phyloP scores from a whole-genome alignment of 35 echinoderm and acorn worm species.

The Heliocidaris erythrogramma region DNA sequence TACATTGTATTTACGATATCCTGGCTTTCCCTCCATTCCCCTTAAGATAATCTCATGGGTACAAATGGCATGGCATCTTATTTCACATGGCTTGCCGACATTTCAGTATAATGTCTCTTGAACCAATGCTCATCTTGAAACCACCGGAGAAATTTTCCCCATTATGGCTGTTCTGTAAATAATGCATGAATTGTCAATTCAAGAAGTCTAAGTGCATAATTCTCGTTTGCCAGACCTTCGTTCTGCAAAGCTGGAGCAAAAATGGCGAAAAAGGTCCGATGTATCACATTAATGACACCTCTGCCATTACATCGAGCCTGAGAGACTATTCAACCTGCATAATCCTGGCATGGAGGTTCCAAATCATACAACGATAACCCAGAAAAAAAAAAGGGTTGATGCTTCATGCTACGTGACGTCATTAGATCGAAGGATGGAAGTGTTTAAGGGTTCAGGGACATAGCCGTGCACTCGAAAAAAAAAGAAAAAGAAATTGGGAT shows the following conservation, averaged over 20 bases:
- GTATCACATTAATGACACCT: not conserved
- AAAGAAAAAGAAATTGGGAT: not conserved
- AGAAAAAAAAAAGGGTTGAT: not conserved
- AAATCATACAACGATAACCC: not conserved
- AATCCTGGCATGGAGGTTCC: not conserved
- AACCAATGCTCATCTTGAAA: not conserved
- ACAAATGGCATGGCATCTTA: not conserved
- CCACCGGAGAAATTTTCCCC: not conserved
- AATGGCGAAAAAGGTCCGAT: not conserved
- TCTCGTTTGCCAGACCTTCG: not conserved
- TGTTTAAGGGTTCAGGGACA: not conserved
- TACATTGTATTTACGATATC: not conserved
- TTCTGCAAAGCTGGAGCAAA: too few species aligned
- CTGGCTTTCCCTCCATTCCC: not conserved
- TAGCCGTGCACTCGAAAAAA: not conserved
- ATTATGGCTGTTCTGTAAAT: not conserved
- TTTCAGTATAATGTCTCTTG: not conserved
- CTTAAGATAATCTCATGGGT: not conserved
- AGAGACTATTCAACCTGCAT: not conserved
- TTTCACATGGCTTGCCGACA: not conserved
- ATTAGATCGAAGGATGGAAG: not conserved
- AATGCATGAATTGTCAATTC: not conserved
- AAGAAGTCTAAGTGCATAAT: not conserved
- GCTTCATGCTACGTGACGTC: not conserved
- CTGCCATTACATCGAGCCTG: not conserved